Evolutionary conservation across 2,113 vertebrate species (phyloP).

Genomic region (Hemiscyllium ocellatum): DNA sequence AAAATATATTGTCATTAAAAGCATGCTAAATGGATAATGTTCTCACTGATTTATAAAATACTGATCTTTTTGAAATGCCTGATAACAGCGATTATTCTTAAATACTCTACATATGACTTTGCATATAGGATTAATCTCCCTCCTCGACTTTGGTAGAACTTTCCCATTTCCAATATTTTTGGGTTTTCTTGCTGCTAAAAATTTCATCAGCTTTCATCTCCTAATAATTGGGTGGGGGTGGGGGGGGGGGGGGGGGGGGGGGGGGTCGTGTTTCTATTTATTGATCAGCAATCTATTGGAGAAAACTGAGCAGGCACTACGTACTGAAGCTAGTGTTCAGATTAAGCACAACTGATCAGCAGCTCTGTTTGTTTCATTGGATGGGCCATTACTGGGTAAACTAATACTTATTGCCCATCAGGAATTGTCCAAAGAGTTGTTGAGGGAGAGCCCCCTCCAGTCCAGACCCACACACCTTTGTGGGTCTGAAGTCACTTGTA

Average conservation of each 20-base stretch:
- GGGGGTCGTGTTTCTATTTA: neutral
- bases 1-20: neutral
- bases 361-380: too few species aligned
- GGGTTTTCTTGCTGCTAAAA: neutral
- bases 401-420: too few species aligned
- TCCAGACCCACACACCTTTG: too few species aligned
- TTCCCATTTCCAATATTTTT: neutral
- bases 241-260: too few species aligned
- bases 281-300: neutral
- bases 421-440: too few species aligned
- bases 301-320: neutral
- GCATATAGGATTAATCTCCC: neutral
- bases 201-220: neutral
- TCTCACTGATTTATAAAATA: neutral
- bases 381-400: too few species aligned
- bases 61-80: neutral
- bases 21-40: neutral
- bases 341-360: neutral
- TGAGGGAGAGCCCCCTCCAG: too few species aligned
- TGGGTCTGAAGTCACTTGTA: too few species aligned
- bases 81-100: neutral
- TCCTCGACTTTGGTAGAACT: neutral
- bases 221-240: neutral
- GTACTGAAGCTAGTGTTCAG: too few species aligned
- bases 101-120: neutral